Percentiles rank a stretch among this genome's conserved stretches.
These are phyloP conservation scores for Lontra canadensis DNA, from an alignment of 2,113 vertebrate genomes.

Conservation along the genomic window DNA sequence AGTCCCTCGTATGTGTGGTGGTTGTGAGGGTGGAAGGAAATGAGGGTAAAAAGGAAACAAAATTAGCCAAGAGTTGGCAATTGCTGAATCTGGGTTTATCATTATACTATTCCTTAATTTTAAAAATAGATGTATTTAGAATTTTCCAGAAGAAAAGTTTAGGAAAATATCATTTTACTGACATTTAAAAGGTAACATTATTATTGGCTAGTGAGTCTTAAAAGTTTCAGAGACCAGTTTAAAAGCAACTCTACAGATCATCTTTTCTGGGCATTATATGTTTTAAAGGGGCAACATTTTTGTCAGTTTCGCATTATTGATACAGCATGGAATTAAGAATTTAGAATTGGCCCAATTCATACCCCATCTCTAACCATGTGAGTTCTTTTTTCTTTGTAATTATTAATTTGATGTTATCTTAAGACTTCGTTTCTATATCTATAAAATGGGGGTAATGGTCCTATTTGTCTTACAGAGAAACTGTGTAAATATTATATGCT, in stretches of 20 bases:
- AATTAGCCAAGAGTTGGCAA: not conserved
- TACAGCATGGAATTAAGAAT: not conserved
- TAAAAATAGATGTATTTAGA: not conserved
- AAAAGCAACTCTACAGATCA: not conserved
- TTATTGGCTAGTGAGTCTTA: not conserved
- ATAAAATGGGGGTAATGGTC: not conserved
- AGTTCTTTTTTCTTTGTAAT: not conserved
- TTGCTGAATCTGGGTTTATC: not conserved
- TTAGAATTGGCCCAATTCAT: not conserved
- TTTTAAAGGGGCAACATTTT: not conserved
- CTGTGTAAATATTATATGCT: not conserved
- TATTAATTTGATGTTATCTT: not conserved
- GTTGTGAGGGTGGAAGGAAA: accelerated
- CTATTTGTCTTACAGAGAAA: not conserved
- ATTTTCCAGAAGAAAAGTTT: not conserved
- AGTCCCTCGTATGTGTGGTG: not conserved
- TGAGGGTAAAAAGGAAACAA: not conserved
- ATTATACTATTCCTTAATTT: not conserved
- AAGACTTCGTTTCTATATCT: not conserved
- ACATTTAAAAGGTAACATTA: not conserved
- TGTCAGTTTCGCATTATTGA: not conserved
- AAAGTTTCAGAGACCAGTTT: not conserved
- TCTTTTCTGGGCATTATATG: not conserved
- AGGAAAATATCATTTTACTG: not conserved
- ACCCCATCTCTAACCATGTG: not conserved